Evolutionary conservation across 2,888 invertebrate genomes (phyloP), one percentile per base, ranked within the genome.

Genomic region (Melolontha melolontha): DNA sequence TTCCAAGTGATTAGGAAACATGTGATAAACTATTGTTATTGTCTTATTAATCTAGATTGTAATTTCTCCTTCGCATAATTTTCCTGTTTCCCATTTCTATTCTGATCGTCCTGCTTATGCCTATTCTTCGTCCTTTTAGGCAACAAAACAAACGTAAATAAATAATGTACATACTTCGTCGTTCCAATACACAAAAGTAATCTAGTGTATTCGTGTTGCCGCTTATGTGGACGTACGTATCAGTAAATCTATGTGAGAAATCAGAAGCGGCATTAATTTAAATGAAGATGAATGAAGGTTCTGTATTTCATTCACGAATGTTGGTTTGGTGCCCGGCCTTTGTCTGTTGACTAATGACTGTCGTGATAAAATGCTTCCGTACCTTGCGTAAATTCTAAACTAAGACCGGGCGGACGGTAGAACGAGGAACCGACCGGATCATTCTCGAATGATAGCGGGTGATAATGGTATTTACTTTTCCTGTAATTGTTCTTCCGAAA

Each of bases 261-360:
- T 47, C 14, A 47, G 51, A 17, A 22, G 12, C 49, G 41, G 59
- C 41, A 42, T 59, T 59, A 59, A 59, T 59, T 59, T 42, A 59
- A 59, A 59, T 59, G 59, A 59, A 59, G 59, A 59, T 17, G 39
- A 41, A 59, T 59, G 59, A 27, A 39, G 42, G 59, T 41, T 42
- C 59, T 41, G 59, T 59, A 42, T 14, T 17, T 42, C 59, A 59
- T 59, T 59, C 59, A 59, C 34, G 34, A 34, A 49, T 16, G 51
- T 12, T 16, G 44, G 44, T 47, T 14, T 14, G 44, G 44, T 14
- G 44, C 44, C 12, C n/a, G 44, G 44, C 44, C 44, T 47, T 47
- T 47, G 44, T 47, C 44, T 47, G 16, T 47, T 47, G 44, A 47
- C 44, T 47, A 47, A 47, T 47, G 44, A 47, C 44, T 47, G 44